Conservation (phyloP, 2,113 vertebrate species). For the Piprites chloris region DNA sequence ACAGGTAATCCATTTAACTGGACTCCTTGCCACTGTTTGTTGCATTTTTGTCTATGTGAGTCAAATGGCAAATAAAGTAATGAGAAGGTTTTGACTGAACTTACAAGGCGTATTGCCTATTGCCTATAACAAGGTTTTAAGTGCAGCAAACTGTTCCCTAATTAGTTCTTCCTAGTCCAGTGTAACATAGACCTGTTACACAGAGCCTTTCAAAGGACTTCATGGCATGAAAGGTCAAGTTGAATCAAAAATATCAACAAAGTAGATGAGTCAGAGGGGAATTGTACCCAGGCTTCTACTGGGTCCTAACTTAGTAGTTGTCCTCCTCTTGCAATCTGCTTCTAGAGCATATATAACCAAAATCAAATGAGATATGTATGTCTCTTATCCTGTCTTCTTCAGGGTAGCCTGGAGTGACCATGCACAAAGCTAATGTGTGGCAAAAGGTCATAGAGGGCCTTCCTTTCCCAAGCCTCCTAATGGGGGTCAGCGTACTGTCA, state of each 20-base stretch:
- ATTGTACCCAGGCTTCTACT: background rate
- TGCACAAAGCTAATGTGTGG: background rate
- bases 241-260: background rate
- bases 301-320: background rate
- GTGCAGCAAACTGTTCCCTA: background rate
- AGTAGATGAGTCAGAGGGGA: background rate
- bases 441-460: background rate
- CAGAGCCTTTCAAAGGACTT: background rate
- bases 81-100: background rate
- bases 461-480: background rate
- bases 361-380: background rate
- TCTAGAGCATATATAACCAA: background rate
- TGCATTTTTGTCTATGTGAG: background rate
- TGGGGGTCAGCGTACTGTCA: background rate
- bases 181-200: background rate
- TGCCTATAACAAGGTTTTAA: background rate
- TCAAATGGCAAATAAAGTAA: background rate
- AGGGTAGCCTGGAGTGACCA: background rate
- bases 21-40: background rate
- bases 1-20: background rate
- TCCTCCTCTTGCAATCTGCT: background rate
- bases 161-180: background rate
- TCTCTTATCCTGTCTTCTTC: background rate
- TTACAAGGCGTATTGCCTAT: background rate
- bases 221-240: background rate